Evolutionary conservation across 2,797 vertebrate genomes (phyloP).

Genomic region (Parambassis ranga): DNA sequence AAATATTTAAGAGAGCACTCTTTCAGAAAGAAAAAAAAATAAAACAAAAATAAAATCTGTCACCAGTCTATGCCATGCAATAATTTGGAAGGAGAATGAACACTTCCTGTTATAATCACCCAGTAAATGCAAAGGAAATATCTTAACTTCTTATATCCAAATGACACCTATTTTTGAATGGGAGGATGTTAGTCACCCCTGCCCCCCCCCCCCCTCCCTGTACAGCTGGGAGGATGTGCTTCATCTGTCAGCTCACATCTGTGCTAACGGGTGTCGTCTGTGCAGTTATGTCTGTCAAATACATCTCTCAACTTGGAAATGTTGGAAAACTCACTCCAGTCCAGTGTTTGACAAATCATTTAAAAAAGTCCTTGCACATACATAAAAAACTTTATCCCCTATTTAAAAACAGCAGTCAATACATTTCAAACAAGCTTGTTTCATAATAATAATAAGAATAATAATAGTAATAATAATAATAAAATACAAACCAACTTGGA

Average conservation of each 20-base stretch:
- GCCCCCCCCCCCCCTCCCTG: slow-evolving; percentile 29
- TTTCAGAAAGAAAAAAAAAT: slow-evolving; percentile 26
- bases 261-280: slow-evolving; percentile 67
- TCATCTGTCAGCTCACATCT: slow-evolving; percentile 54
- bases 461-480: slow-evolving; percentile 86
- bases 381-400: slow-evolving; percentile 85
- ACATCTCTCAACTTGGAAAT: slow-evolving; percentile 78
- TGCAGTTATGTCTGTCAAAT: slow-evolving; percentile 80
- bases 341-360: slow-evolving; percentile 99
- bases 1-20: slow-evolving; percentile 31
- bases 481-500: slow-evolving; percentile 90
- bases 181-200: slow-evolving; percentile 50
- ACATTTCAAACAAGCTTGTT: slow-evolving; percentile 95
- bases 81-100: slow-evolving; percentile 61
- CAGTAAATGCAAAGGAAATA: slow-evolving; percentile 42
- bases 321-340: slow-evolving; percentile 90
- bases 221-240: slow-evolving; percentile 53
- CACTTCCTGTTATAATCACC: slow-evolving; percentile 44
- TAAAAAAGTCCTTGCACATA: slow-evolving; percentile 86
- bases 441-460: slow-evolving; percentile 88
- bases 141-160: slow-evolving; percentile 36
- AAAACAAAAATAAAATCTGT: slow-evolving; percentile 24
- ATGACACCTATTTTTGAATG: slow-evolving; percentile 43
- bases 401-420: slow-evolving; percentile 99
- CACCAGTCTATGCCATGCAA: slow-evolving; percentile 43